Evolutionary conservation across 1,140 invertebrate species (phyloP), one percentile per base, ranked within the genome.

Genomic region (Macrotrachela quadricornifera): DNA sequence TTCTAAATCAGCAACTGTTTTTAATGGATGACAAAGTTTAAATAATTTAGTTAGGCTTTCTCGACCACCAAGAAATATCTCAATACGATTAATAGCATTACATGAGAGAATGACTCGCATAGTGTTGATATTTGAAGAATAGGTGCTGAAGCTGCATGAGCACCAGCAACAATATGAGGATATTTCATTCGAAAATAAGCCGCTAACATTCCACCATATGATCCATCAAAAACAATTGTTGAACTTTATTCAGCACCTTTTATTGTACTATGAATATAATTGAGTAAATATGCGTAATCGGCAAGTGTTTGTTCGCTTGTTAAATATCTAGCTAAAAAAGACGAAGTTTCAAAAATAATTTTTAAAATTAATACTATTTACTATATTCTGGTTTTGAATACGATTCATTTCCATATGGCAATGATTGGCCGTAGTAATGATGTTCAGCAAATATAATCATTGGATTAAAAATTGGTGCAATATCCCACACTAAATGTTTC

Each of bases 131-230:
- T 95, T 72, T 90, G 84, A 60, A 82, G 78, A 55, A 97, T 79
- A 0, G 92, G 92, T 0, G 91, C 92, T 15, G 88, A 95, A 6
- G 87, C 79, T 37, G 92, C 87, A 50, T 97, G 78, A 1, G 90
- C 81, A n/a, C 61, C 81, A 56, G 73, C 69, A 12, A 92, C 77
- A 43, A 86, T 67, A 61, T 87, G 81, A 11, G 91, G 90, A 74
- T 94, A 96, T 68, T 95, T 96, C 63, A 92, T 83, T 38, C 91
- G 76, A 52, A 95, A 77, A 82, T 88, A 96, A 6, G 88, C 83
- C 18, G 90, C 76, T 36, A 97, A 68, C 91, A 96, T 96, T 50
- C 90, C 91, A n/a, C 73, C 74, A 64, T 94, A 95, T 0, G 85
- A 91, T 0, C 83, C 83, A 51, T 90, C 91, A 72, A 97, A 91